These are phyloP conservation scores for Lathamus discolor DNA, from an alignment of 2,113 vertebrate genomes.

Conservation along the genomic window DNA sequence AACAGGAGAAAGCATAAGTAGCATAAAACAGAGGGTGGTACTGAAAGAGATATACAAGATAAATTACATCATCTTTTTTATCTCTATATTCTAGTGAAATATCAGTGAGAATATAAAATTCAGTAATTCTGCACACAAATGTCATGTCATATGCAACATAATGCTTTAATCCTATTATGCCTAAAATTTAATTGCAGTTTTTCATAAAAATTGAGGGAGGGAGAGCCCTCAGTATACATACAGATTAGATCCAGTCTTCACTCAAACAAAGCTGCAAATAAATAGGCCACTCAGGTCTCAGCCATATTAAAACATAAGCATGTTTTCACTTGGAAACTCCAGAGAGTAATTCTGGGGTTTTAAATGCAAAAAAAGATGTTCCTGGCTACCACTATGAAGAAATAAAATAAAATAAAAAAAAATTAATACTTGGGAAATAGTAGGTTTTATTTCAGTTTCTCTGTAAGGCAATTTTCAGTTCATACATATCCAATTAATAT, in stretches of 20 bases:
- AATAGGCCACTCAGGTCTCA: conserved; percentile 45
- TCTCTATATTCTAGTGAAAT: conserved; percentile 38
- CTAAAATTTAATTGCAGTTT: conserved; percentile 52
- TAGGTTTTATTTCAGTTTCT: conserved; percentile 39
- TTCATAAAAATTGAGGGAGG: conserved; percentile 27
- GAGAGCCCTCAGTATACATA: conserved; percentile 38
- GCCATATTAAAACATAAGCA: conserved; percentile 29
- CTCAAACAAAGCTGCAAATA: conserved; percentile 56
- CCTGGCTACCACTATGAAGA: not conserved
- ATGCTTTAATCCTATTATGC: conserved; percentile 43
- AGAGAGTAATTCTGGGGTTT: conserved; percentile 3
- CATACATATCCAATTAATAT: conserved; percentile 42
- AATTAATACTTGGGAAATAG: conserved; percentile 29
- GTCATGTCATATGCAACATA: conserved; percentile 9
- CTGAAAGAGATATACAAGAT: not conserved
- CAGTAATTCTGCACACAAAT: conserved; percentile 36
- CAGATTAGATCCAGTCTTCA: conserved; percentile 48
- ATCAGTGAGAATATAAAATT: conserved; percentile 23
- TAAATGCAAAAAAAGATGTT: conserved; percentile 27
- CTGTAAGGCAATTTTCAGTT: conserved; percentile 36
- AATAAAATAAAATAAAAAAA: conserved; percentile 12
- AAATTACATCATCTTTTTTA: conserved; percentile 22
- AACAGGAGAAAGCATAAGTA: not conserved
- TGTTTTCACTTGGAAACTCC: conserved; percentile 44
- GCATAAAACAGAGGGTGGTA: not conserved